Evolutionary conservation across 2,113 vertebrate species (phyloP).

Genomic region (Barnardius zonarius): DNA sequence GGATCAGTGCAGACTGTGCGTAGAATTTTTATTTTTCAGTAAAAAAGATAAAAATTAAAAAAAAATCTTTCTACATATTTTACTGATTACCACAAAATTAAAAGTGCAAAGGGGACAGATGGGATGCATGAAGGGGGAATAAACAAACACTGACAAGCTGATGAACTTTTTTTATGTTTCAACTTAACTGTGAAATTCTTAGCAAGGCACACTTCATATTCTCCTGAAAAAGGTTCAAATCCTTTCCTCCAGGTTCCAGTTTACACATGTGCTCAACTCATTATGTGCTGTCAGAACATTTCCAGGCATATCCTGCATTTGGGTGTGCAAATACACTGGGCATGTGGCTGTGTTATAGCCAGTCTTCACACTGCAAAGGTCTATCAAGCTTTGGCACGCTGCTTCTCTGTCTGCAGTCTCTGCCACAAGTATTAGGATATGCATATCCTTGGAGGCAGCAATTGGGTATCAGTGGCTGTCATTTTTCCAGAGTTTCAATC

Average conservation of each 20-base stretch:
- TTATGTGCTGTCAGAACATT: neutral
- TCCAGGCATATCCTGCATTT: neutral
- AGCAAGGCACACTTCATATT: neutral
- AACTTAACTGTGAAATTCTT: neutral
- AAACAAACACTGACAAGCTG: neutral
- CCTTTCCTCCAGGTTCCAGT: neutral
- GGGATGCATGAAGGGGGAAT: neutral
- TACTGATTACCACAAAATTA: neutral
- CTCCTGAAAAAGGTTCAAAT: neutral
- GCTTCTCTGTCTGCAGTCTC: neutral
- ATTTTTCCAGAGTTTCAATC: neutral
- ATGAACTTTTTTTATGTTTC: neutral
- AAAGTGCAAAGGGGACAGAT: neutral
- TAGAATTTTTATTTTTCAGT: neutral
- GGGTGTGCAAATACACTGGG: neutral
- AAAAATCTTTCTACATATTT: neutral
- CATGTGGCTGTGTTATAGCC: neutral
- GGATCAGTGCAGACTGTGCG: neutral
- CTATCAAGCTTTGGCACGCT: neutral
- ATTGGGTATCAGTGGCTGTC: neutral
- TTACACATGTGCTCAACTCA: neutral
- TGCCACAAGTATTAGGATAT: rapidly evolving
- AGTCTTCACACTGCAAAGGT: neutral
- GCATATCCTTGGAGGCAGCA: neutral
- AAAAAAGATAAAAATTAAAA: neutral